Percentiles rank a stretch among this genome's conserved stretches.
Conservation (phyloP, 2,888 invertebrate species). For the Nomada hirtipes region DNA sequence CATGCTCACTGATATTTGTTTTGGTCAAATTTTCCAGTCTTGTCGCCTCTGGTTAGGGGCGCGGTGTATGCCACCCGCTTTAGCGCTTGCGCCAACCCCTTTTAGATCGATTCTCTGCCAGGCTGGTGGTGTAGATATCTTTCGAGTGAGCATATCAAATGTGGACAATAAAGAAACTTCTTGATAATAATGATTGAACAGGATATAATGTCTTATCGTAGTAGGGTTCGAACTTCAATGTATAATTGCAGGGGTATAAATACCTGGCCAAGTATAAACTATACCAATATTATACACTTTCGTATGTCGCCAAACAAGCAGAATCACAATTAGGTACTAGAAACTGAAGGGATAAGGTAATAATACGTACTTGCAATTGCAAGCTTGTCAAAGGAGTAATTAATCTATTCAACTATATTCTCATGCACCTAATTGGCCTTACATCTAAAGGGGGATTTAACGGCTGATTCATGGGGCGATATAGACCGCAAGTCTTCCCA, state of each 20-base stretch:
- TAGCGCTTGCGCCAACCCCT: slow-evolving; percentile 48
- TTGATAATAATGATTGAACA: background rate
- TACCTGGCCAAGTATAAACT: too few relatives aligned
- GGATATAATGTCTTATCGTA: background rate
- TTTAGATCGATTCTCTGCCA: slow-evolving; percentile 36
- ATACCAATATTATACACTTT: too few relatives aligned
- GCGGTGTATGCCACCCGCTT: slow-evolving; percentile 40
- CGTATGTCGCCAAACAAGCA: background rate
- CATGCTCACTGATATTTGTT: slow-evolving; percentile 60
- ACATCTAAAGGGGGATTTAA: background rate
- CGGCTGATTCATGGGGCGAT: background rate
- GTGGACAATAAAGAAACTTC: slow-evolving; percentile 8
- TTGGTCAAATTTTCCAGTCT: slow-evolving; percentile 45
- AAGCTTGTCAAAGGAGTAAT: background rate
- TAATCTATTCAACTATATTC: slow-evolving; percentile 3
- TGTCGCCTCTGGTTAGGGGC: slow-evolving; percentile 31
- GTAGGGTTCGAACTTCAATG: too few relatives aligned
- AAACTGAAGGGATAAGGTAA: background rate
- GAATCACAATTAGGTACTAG: background rate
- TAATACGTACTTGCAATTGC: background rate
- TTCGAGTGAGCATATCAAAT: background rate
- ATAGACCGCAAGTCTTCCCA: background rate
- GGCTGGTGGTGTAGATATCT: slow-evolving; percentile 6
- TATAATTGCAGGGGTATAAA: too few relatives aligned
- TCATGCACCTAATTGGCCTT: slow-evolving; percentile 1